Evolutionary conservation across 2,797 vertebrate species (phyloP), one percentile per base, ranked within the genome.

Genomic region (Lemur catta): DNA sequence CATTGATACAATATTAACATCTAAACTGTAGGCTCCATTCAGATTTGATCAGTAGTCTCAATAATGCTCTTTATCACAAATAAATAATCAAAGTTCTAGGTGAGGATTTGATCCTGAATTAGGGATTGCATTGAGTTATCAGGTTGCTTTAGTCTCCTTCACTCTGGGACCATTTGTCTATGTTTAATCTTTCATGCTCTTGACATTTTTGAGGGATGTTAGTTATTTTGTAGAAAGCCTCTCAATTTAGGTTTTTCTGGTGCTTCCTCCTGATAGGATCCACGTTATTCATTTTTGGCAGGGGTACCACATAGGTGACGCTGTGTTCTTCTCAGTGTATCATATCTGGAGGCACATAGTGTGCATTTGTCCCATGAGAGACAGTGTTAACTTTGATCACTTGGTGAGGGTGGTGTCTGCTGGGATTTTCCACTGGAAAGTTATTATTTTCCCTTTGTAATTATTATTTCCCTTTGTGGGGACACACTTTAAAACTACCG

Each of bases 381-480:
- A n/a, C 28, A 20, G 14, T 38, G 33, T 71, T 84, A 67, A 33
- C n/a, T 76, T 48, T 7, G 79, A 61, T 63, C 67, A 35, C 8
- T 69, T 61, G 69, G 84, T 43, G 11, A 75, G 55, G 48, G 38
- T 14, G 18, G 24, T 67, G 50, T 69, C 87, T 50, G 9, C 67
- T 52, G 30, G 28, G 48, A 4, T 82, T 91, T 91, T 76, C 41
- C 61, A 6, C 46, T 65, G 50, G 24, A 41, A 46, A 59, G 67
- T 85, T 74, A 41, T 3, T 48, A 26, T 65, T 79, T 48, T 89
- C 6, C 9, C 22, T 72, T 80, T 50, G 28, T 90, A 90, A 81
- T 75, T 74, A 55, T 22, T 75, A 0, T 75, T 65, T 93, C 50
- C 59, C 10, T 52, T 80, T 81, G n/a, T 93, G 41, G 71, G n/a